Evolutionary conservation across 1,140 invertebrate species (phyloP).

Genomic region (Philopotamus ludificatus): DNA sequence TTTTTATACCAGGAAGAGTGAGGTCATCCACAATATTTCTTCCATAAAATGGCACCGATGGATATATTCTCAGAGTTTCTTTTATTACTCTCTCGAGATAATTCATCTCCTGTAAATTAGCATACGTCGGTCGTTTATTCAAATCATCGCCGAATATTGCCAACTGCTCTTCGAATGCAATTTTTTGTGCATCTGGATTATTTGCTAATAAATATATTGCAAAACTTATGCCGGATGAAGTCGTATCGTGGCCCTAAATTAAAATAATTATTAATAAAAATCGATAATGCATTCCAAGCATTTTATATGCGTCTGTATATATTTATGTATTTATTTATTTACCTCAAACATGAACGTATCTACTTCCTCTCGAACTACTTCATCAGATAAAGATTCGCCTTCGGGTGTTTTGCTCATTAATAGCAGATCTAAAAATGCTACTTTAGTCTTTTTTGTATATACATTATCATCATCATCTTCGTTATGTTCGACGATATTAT

Average conservation of each 20-base stretch:
- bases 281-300: background rate
- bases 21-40: conserved; percentile 57
- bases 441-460: no score
- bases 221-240: conserved; percentile 56
- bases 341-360: no score
- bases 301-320: background rate
- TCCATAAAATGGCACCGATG: conserved; percentile 64
- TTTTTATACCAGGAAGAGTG: conserved; percentile 40
- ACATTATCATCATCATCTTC: no score
- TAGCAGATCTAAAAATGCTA: no score
- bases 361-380: no score
- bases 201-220: conserved; percentile 50
- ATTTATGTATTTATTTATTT: no score
- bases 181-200: conserved; percentile 50
- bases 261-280: background rate
- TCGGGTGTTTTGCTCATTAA: no score
- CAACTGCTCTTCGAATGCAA: conserved; percentile 47
- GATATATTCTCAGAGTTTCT: conserved; percentile 61
- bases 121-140: conserved; percentile 50
- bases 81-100: conserved; percentile 65
- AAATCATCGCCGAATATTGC: conserved; percentile 50
- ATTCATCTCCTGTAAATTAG: conserved; percentile 58
- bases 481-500: no score
- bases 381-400: conserved; percentile 61
- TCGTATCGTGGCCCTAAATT: conserved; percentile 69